Base-by-base conservation (phyloP, 2,888 invertebrate genomes). In the Endotricha flammealis region DNA sequence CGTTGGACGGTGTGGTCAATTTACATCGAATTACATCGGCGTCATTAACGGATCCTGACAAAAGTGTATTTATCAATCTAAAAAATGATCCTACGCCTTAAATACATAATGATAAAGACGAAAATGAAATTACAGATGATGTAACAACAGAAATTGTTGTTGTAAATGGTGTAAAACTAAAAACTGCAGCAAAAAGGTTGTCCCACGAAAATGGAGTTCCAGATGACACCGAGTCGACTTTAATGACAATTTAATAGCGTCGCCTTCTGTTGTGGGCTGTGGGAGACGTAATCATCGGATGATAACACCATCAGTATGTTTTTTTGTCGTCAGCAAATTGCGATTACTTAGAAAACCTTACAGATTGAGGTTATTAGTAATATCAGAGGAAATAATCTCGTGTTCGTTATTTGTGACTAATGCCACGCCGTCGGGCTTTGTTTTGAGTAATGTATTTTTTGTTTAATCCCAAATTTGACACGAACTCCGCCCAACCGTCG, bases 221-320 rank as follows among this genome's bases (percentile, higher is more conserved):
- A 79, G 82, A 83, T 83, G 85, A 85, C 85, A 85, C 78, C 56
- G 70, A 70, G 70, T 75, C 69, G 70, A 70, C 76, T 83, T 77
- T 86, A 86, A 86, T 81, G 86, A 81, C 80, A 82, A 69, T 86
- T 82, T 86, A 86, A 86, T 86, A 81, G 81, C 83, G 67, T 68
- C 64, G 73, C 80, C 79, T 75, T 66, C 73, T 80, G 78, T 73
- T 72, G 65, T 64, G 62, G 63, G 65, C 64, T 72, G 65, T 64
- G 62, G 63, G 65, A 65, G 64, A 54, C 74, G 76, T 73, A 83
- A 85, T 85, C 83, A 82, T 66, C 64, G 64, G 74, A 73, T 77
- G 78, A 80, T 81, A 78, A 77, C 65, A 67, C 61, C 63, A 63
- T 52, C 51, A 57, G 64, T 57, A 58, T 56, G 60, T 52, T 63